Base-by-base conservation (phyloP, 2,888 invertebrate genomes). In the Girardia tigrina region DNA sequence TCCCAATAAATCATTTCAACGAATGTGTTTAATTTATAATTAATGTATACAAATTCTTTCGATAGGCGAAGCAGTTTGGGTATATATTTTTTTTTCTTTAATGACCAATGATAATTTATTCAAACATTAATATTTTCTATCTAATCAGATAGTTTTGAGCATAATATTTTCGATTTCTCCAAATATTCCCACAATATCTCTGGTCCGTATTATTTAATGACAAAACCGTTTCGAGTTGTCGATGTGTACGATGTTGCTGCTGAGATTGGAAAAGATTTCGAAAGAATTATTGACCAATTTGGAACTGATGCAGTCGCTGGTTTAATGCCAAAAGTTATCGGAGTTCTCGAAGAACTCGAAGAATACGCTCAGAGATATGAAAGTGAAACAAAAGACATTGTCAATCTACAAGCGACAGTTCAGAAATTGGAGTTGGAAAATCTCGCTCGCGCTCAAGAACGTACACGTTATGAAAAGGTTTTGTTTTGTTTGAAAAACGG, bases 221-320 rank as follows among this genome's bases (percentile, higher is more conserved):
- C 56, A 56, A 56, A 56, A 56, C 56, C 56, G 23, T 56, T 56
- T 56, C 4, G 56, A 56, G 82, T 94, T 78, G 92, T 94, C 80
- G 94, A 97, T 86, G 97, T 97, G 76, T 98, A 97, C 84, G 97
- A 95, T 85, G 89, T 95, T 81, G 97, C 97, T 74, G 91, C 94
- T 76, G 93, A 92, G 81, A 95, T 97, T 83, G 95, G 95, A 78
- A 93, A 94, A 85, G 95, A 97, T 87, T 95, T 95, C 84, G 94
- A 97, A 86, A 90, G 90, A 85, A 89, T 97, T 80, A 94, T 95
- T 82, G 93, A 93, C 84, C 80, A 88, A 80, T 91, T 90, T 86
- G 97, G 97, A 79, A 89, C 91, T 79, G 94, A 94, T 81, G 89
- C 91, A 73, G 90, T 97, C 42, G 90, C 88, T 8, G 87, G 90